These are phyloP conservation scores for Pteropus alecto DNA, from an alignment of 2,113 vertebrate genomes.

Conservation along the genomic window DNA sequence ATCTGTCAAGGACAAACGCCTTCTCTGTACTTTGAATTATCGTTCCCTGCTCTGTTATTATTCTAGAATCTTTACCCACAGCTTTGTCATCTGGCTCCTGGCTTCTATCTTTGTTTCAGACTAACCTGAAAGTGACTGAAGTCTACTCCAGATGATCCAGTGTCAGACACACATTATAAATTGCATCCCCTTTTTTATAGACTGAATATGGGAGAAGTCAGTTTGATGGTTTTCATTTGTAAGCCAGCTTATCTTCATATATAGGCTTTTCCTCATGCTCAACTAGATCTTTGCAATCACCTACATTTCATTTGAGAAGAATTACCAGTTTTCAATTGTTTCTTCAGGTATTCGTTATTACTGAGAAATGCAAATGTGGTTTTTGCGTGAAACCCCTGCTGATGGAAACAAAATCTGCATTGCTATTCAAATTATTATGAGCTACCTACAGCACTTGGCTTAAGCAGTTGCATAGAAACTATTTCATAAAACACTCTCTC, in stretches of 20 bases:
- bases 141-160: neutral
- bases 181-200: neutral
- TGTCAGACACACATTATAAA: neutral
- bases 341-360: slow-evolving; percentile 15
- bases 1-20: neutral
- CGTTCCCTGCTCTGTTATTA: neutral
- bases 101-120: neutral
- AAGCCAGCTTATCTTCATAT: neutral
- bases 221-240: neutral
- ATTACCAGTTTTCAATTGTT: neutral
- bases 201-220: neutral
- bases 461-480: neutral
- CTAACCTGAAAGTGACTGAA: neutral
- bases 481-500: neutral
- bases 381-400: neutral
- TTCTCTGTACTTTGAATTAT: neutral
- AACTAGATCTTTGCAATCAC: neutral
- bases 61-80: neutral
- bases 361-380: neutral
- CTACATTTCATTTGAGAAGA: neutral
- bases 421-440: neutral
- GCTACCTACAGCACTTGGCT: neutral
- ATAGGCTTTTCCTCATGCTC: neutral
- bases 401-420: neutral
- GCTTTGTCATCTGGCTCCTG: neutral